Evolutionary conservation across 2,113 vertebrate genomes (phyloP), one percentile per base, ranked within the genome.

Genomic region (Hyperoodon ampullatus): DNA sequence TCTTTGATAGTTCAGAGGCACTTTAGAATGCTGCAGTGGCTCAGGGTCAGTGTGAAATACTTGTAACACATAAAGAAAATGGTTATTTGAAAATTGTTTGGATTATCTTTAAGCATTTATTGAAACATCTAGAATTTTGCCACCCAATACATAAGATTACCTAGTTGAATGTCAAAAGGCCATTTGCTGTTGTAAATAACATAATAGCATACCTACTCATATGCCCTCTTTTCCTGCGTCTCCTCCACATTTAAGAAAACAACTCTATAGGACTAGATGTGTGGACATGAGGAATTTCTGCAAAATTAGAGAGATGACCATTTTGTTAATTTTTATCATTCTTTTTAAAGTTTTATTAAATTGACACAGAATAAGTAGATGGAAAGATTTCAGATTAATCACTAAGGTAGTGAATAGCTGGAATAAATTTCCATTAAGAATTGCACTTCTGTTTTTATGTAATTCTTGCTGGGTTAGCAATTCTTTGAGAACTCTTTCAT

Each of bases 81-180:
- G 61, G 53, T 30, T 70, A 78, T 53, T 89, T 33, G 74, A 82
- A 50, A 24, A 72, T 39, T 55, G 60, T 50, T 71, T 23, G 7
- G 63, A 88, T 84, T 95, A 42, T 82, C n/a, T 96, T 4, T 66
- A 85, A 88, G 21, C 26, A 60, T 82, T 89, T 86, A 33, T 66
- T 95, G 23, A 82, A 85, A 55, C 8, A 28, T 58, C n/a, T 84
- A 63, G 33, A 85, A 82, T 53, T 91, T 93, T 85, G 24, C 7
- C 44, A 65, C 7, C 4, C 12, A 86, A 1, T 35, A 21, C 28
- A 21, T 44, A 42, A 26, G 44, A 63, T 13, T 81, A 30, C 28
- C 12, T 26, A n/a, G 10, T 55, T 63, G 33, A 72, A 66, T 58
- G 21, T 90, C 19, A n/a, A 71, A 90, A 89, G 33, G 1, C 14